Base-by-base conservation (phyloP, 2,888 invertebrate species). In the Cremastinae sp. region DNA sequence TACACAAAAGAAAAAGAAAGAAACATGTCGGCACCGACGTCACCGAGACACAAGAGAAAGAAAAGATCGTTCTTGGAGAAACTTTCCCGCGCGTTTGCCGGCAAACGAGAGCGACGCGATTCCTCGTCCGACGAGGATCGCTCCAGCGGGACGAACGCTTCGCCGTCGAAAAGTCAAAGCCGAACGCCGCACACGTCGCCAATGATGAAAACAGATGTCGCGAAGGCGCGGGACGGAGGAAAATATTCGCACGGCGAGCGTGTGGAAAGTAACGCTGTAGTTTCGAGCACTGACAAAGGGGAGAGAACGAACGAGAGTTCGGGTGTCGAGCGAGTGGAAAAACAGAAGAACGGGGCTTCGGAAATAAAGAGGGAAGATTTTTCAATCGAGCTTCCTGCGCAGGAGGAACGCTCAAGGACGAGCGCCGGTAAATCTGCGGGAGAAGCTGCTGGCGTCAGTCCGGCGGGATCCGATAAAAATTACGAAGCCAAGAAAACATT, bases 31-130 rank as follows among this genome's bases (percentile, higher is more conserved):
- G 28, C 5, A 28, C 5, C 28, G 74, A 71, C n/a, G 1, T 34
- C 10, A 56, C 10, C 36, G 45, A 68, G 28, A 28, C 28, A 22
- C 56, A 79, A 64, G 16, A 72, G 49, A 41, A 74, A 61, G n/a
- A 83, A 76, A 64, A 70, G 58, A 18, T 82, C 79, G 56, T 82
- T 84, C 43, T 38, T 81, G 2, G 53, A 75, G 12, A 83, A 79
- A 68, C 53, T 84, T 7, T 65, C 66, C 4, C 5, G 49, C 12
- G 12, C 58, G 16, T 81, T 83, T 66, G 78, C 70, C 34, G 72
- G 18, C 2, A 51, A 59, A 14, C 7, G 10, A 62, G 41, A 72
- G n/a, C 54, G 12, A 78, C 72, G n/a, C n/a, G 54, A 61, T 3
- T 28, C 28, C 2, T 28, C 28, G 28, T 2, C 2, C 47, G n/a